Evolutionary conservation across 2,888 invertebrate species (phyloP).

Genomic region (Geophilus truncorum): DNA sequence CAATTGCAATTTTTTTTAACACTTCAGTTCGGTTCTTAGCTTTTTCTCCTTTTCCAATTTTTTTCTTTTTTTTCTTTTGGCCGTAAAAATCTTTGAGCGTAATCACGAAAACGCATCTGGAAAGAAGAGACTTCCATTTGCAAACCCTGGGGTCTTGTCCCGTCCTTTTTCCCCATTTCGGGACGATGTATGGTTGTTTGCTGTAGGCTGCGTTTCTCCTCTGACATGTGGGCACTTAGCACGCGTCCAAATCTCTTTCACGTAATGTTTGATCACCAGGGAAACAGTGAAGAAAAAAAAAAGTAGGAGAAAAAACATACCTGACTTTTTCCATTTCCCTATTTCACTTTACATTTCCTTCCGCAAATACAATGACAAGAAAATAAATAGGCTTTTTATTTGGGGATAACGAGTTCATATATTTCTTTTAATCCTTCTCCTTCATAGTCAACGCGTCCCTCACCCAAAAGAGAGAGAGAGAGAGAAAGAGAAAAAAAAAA

Average conservation of each 20-base stretch:
- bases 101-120: constrained; percentile 13
- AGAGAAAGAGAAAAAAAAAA: too few species aligned
- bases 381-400: too few species aligned
- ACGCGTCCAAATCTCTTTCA: constrained; percentile 5
- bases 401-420: too few species aligned
- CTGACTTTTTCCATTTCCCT: not conserved
- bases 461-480: too few species aligned
- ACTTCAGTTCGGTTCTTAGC: not conserved
- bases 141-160: constrained; percentile 27
- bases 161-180: constrained; percentile 13
- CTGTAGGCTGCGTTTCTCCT: constrained; percentile 2
- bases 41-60: not conserved
- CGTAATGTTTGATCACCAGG: constrained; percentile 10
- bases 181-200: constrained; percentile 23
- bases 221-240: constrained; percentile 25
- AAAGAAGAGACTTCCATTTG: constrained; percentile 27
- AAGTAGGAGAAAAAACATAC: not conserved
- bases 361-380: not conserved
- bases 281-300: not conserved
- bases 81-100: constrained; percentile 9
- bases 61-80: not conserved
- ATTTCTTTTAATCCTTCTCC: too few species aligned
- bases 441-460: too few species aligned
- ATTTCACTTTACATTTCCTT: not conserved
- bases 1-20: constrained; percentile 6